These are phyloP conservation scores for Gymnosoma rotundatum DNA, from an alignment of 2,888 invertebrate species.

Conservation along the genomic window DNA sequence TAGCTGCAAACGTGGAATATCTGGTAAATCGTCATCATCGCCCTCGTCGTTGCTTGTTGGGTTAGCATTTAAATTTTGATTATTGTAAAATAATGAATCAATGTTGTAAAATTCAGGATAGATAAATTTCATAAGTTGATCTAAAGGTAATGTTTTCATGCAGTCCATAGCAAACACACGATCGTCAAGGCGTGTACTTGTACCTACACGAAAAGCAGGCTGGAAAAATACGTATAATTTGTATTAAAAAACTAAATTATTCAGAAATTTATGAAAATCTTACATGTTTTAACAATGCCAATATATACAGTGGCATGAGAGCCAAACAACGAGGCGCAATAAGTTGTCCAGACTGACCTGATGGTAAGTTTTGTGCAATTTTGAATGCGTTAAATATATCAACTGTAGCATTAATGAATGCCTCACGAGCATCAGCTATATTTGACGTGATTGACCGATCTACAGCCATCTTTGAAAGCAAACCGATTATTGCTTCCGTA, in stretches of 20 bases:
- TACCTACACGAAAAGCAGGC: slow-evolving; percentile 94
- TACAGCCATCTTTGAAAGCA: slow-evolving; percentile 98
- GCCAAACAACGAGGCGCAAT: slow-evolving; percentile 90
- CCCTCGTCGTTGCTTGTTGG: slow-evolving; percentile 73
- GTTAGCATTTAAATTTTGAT: slow-evolving; percentile 75
- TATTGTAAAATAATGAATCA: slow-evolving; percentile 86
- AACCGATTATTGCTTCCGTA: slow-evolving; percentile 94
- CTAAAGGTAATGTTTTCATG: slow-evolving; percentile 93
- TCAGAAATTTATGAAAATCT: slow-evolving; percentile 77
- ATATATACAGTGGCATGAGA: slow-evolving; percentile 93
- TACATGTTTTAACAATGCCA: slow-evolving; percentile 93
- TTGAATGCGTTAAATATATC: slow-evolving; percentile 92
- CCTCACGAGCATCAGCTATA: slow-evolving; percentile 96
- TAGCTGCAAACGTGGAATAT: slow-evolving; percentile 92
- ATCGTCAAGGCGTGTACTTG: slow-evolving; percentile 95
- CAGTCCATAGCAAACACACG: slow-evolving; percentile 96
- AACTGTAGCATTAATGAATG: slow-evolving; percentile 96
- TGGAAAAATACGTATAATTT: slow-evolving; percentile 80
- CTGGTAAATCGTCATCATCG: slow-evolving; percentile 82
- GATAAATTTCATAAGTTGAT: slow-evolving; percentile 90
- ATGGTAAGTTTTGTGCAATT: slow-evolving; percentile 85
- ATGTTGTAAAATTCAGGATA: slow-evolving; percentile 97
- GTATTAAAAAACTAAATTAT: not conserved
- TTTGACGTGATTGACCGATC: slow-evolving; percentile 94
- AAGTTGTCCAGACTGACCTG: slow-evolving; percentile 85